phyloP scores from a whole-genome alignment of 2,113 vertebrate species.

The Cichladusa arquata region DNA sequence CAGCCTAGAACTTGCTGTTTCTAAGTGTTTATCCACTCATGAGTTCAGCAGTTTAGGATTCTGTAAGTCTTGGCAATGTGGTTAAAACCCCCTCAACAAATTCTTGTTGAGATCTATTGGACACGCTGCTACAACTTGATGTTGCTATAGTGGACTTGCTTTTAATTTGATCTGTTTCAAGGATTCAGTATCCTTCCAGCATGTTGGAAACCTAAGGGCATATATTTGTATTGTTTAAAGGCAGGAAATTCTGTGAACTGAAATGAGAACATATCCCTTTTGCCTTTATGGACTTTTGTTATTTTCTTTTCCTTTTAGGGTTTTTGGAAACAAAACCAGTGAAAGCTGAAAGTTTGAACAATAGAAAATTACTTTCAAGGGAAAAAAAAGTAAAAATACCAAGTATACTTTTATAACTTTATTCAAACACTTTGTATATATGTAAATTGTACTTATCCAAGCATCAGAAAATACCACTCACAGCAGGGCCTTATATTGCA shows the following conservation, averaged over 20 bases:
- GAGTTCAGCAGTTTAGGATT: neutral
- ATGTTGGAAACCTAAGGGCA: constrained; percentile 32
- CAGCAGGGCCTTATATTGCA: neutral
- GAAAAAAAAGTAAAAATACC: constrained; percentile 24
- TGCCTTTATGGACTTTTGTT: constrained; percentile 43
- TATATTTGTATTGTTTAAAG: constrained; percentile 54
- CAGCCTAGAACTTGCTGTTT: neutral
- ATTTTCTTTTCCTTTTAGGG: constrained; percentile 65
- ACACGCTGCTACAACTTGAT: neutral
- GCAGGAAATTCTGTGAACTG: constrained; percentile 53
- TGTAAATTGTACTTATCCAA: neutral
- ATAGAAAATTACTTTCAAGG: constrained; percentile 58
- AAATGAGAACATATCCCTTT: constrained; percentile 59
- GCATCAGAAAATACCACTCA: constrained; percentile 17
- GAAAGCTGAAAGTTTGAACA: constrained; percentile 51
- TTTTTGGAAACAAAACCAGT: constrained; percentile 52
- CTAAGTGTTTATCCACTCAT: neutral
- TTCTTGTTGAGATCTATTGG: constrained; percentile 19
- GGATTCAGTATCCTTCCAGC: constrained; percentile 9
- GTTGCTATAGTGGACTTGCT: constrained; percentile 10
- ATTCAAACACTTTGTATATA: constrained; percentile 19
- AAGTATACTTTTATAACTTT: constrained; percentile 17
- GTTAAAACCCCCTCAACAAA: constrained; percentile 13
- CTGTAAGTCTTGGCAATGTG: neutral
- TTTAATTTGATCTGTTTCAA: constrained; percentile 48